phyloP scores from a whole-genome alignment of 2,888 invertebrate species.

The Schizotus pectinicornis region DNA sequence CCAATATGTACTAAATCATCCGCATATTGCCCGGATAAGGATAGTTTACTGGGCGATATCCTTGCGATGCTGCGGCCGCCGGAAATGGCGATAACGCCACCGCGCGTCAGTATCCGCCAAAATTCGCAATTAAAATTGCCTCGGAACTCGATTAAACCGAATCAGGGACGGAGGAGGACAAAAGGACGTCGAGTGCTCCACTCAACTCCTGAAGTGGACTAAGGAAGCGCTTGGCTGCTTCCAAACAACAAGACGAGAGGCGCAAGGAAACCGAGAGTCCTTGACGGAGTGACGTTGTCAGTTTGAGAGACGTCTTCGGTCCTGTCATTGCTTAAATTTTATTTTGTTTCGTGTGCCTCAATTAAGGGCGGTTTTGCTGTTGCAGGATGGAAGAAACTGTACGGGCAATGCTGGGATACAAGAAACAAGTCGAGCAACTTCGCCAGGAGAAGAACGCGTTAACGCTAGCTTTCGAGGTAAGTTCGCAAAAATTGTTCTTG shows the following conservation, averaged over 20 bases:
- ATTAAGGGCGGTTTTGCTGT: conserved; percentile 44
- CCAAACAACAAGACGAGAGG: conserved; percentile 13
- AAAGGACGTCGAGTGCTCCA: conserved; percentile 1
- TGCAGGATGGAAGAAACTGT: conserved; percentile 80
- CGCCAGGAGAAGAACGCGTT: conserved; percentile 76
- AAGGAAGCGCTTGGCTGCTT: conserved; percentile 5
- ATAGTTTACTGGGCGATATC: conserved; percentile 39
- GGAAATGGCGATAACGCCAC: background rate
- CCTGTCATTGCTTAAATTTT: background rate
- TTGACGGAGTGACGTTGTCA: background rate
- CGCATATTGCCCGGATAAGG: conserved; percentile 40
- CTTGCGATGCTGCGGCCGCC: conserved; percentile 22
- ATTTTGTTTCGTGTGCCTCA: too few relatives aligned
- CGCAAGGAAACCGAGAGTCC: background rate
- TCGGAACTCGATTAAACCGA: too few relatives aligned
- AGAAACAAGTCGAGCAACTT: conserved; percentile 75
- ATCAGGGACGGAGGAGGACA: too few relatives aligned
- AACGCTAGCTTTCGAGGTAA: conserved; percentile 76
- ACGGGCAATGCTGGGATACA: conserved; percentile 75
- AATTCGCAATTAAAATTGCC: background rate
- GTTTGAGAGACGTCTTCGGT: background rate
- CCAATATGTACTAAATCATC: conserved; percentile 40
- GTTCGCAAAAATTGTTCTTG: conserved; percentile 34
- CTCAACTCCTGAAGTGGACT: background rate
- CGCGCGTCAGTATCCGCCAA: background rate